phyloP scores from a whole-genome alignment of 2,888 invertebrate genomes.

The Limenitis camilla region DNA sequence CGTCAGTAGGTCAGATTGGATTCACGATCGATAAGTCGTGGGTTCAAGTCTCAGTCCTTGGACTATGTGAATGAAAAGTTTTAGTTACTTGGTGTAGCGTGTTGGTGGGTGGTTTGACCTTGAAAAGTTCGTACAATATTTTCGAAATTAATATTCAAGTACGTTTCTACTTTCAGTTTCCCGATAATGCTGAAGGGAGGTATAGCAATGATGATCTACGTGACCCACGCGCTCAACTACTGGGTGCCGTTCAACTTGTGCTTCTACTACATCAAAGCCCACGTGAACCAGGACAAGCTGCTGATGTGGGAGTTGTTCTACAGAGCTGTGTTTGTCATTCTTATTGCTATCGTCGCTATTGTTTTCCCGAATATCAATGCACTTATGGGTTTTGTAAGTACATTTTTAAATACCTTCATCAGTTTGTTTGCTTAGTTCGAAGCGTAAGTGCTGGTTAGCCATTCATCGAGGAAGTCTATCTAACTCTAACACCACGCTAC shows the following conservation, averaged over 20 bases:
- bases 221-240: conserved; percentile 55
- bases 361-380: conserved; percentile 47
- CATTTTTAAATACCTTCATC: too few species aligned
- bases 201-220: conserved; percentile 50
- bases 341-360: conserved; percentile 38
- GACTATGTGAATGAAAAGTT: too few species aligned
- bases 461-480: too few species aligned
- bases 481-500: too few species aligned
- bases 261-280: conserved; percentile 43
- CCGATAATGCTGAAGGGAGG: conserved; percentile 44
- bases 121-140: too few species aligned
- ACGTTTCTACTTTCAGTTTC: conserved; percentile 34
- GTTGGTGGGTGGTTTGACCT: too few species aligned
- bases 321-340: conserved; percentile 36
- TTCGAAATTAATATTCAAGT: not conserved
- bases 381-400: conserved; percentile 61
- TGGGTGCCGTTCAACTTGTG: conserved; percentile 53
- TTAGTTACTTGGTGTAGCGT: too few species aligned
- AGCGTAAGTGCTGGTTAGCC: too few species aligned
- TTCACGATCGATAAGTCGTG: too few species aligned
- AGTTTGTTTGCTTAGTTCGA: too few species aligned
- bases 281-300: conserved; percentile 19
- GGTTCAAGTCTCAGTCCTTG: too few species aligned
- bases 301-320: conserved; percentile 41
- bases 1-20: too few species aligned